Evolutionary conservation across 1,140 invertebrate genomes (phyloP).

Genomic region (Gonioctena quinquepunctata): DNA sequence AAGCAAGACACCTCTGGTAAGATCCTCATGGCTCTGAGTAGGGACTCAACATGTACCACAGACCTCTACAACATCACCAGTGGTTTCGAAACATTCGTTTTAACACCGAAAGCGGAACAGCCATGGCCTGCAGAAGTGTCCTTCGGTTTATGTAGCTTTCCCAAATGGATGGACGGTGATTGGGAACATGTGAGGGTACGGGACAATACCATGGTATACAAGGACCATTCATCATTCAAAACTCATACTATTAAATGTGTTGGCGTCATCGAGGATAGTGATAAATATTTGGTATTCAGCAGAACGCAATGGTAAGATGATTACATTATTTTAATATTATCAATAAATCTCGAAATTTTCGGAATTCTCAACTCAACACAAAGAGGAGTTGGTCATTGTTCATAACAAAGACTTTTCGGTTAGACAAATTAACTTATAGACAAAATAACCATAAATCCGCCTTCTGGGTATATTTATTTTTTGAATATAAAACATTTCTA

Average conservation of each 20-base stretch:
- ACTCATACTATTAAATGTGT: slow-evolving; percentile 66
- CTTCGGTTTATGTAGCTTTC: slow-evolving; percentile 59
- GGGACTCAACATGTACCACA: slow-evolving; percentile 68
- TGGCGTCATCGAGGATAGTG: slow-evolving; percentile 51
- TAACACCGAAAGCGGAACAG: slow-evolving; percentile 54
- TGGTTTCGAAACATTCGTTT: slow-evolving; percentile 65
- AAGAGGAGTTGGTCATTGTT: too few relatives aligned
- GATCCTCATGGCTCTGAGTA: slow-evolving; percentile 68
- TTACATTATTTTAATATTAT: too few relatives aligned
- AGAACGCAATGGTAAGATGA: slow-evolving; percentile 65
- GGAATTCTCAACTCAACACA: too few relatives aligned
- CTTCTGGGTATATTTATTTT: too few relatives aligned
- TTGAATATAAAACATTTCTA: too few relatives aligned
- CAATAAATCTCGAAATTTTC: too few relatives aligned
- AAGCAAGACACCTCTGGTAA: slow-evolving; percentile 63
- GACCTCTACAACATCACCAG: slow-evolving; percentile 62
- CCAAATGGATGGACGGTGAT: slow-evolving; percentile 68
- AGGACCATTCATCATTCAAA: slow-evolving; percentile 67
- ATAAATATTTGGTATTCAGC: slow-evolving; percentile 59
- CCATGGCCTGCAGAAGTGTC: slow-evolving; percentile 53
- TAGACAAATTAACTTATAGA: too few relatives aligned
- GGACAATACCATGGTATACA: slow-evolving; percentile 65
- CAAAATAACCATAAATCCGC: too few relatives aligned
- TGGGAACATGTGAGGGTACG: slow-evolving; percentile 69
- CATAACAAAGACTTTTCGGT: too few relatives aligned